phyloP scores from a whole-genome alignment of 2,888 invertebrate genomes.

The Calephelis perditalis region DNA sequence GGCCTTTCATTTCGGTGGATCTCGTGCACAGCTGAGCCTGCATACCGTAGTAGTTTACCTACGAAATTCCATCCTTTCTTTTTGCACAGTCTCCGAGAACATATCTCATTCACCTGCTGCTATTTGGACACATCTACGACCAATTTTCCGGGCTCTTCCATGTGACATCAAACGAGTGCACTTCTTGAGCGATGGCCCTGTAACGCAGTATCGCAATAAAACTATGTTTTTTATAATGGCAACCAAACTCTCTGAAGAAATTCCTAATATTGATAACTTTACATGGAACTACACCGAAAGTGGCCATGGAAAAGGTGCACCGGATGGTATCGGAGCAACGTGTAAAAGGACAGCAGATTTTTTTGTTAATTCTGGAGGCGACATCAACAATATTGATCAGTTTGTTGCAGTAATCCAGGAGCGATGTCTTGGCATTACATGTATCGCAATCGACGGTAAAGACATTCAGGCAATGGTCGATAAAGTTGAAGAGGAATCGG shows the following conservation, averaged over 20 bases:
- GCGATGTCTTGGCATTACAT: background rate
- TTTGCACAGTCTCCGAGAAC: constrained; percentile 38
- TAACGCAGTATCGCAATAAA: constrained; percentile 37
- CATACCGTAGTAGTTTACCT: constrained; percentile 45
- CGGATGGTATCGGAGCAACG: background rate
- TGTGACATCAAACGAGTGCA: constrained; percentile 32
- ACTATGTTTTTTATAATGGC: constrained; percentile 42
- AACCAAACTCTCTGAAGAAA: background rate
- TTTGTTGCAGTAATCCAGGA: background rate
- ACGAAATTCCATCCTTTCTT: constrained; percentile 24
- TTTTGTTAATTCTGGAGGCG: constrained; percentile 3
- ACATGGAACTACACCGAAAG: background rate
- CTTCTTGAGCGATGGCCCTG: constrained; percentile 45
- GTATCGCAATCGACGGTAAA: background rate
- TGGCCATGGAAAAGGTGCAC: background rate
- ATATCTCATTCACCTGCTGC: constrained; percentile 40
- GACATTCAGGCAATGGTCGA: background rate
- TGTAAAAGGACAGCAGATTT: background rate
- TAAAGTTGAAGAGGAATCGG: background rate
- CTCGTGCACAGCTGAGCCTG: constrained; percentile 38
- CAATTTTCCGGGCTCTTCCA: constrained; percentile 32
- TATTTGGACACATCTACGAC: constrained; percentile 45
- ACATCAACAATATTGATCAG: constrained; percentile 3
- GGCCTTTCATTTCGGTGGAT: constrained; percentile 44
- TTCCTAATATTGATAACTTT: background rate